phyloP scores from a whole-genome alignment of 2,888 invertebrate genomes.

The Xestia sexstrigata region DNA sequence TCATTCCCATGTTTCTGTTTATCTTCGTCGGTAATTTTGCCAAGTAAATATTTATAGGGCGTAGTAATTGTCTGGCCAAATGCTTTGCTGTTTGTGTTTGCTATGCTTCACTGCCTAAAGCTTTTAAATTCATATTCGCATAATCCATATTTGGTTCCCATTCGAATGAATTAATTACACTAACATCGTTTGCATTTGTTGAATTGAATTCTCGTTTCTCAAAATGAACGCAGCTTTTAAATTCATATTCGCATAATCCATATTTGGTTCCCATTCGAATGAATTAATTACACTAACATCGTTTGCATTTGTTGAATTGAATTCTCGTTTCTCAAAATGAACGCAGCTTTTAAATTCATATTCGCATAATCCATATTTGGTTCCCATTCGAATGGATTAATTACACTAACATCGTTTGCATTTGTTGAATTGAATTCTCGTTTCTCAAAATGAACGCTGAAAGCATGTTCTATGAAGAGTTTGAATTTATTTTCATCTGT shows the following conservation, averaged over 20 bases:
- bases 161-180: constrained; percentile 14
- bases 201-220: constrained; percentile 2
- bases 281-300: constrained; percentile 3
- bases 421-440: constrained; percentile 7
- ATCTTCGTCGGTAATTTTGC: constrained; percentile 67
- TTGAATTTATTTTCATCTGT: neutral
- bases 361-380: too few relatives aligned
- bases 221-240: too few relatives aligned
- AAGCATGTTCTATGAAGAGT: neutral
- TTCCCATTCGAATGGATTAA: too few relatives aligned
- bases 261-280: too few relatives aligned
- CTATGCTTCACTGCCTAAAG: constrained; percentile 23
- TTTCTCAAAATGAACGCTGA: neutral
- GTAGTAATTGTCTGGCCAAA: constrained; percentile 63
- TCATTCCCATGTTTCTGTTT: constrained; percentile 62
- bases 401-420: constrained; percentile 10
- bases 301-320: constrained; percentile 21
- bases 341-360: too few relatives aligned
- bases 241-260: too few relatives aligned
- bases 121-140: constrained; percentile 41
- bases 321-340: neutral
- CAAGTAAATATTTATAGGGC: constrained; percentile 66
- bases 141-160: constrained; percentile 27
- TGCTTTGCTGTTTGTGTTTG: constrained; percentile 54
- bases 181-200: constrained; percentile 13